Evolutionary conservation across 2,113 vertebrate genomes (phyloP), one percentile per base, ranked within the genome.

Genomic region (Trogon melanurus): DNA sequence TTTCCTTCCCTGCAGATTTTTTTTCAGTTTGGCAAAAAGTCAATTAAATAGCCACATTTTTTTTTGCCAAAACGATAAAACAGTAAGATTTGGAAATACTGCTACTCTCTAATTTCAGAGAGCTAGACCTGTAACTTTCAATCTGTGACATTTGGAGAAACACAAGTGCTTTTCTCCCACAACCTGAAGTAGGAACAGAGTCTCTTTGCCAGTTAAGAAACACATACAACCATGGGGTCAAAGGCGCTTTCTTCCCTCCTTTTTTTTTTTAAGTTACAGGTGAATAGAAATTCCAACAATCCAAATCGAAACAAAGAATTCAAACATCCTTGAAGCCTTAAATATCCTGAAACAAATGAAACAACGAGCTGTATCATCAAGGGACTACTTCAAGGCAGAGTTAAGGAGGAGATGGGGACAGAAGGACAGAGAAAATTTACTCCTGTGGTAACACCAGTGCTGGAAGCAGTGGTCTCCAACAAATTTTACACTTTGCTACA

Each of bases 281-380:
- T 72, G 54, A 87, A 47, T 9, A 84, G 44, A 89, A 80, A 76
- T 76, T 72, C 15, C 25, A 47, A 18, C 16, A 84, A 54, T 60
- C 54, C 53, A 36, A 72, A 32, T 12, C 56, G 58, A 89, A 89
- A 80, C 27, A 50, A 86, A 76, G 17, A 79, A 64, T 0, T 86
- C 30, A 44, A 94, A 73, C 10, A 26, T 32, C 6, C 41, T 56
- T 65, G 51, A 53, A 72, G n/a, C 36, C 21, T 65, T 60, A 65
- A 45, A 60, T 64, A 6, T 67, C 26, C 27, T 58, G 64, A 60
- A 88, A 85, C 25, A 60, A 88, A 85, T 21, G 41, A 79, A 86
- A 82, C 10, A 32, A 29, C 0, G 0, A 86, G 25, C 5, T 74
- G 34, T 23, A 41, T 51, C 61, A 34, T 1, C 2, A 88, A 82